phyloP scores from a whole-genome alignment of 2,113 vertebrate genomes.

The Carassius gibelio region DNA sequence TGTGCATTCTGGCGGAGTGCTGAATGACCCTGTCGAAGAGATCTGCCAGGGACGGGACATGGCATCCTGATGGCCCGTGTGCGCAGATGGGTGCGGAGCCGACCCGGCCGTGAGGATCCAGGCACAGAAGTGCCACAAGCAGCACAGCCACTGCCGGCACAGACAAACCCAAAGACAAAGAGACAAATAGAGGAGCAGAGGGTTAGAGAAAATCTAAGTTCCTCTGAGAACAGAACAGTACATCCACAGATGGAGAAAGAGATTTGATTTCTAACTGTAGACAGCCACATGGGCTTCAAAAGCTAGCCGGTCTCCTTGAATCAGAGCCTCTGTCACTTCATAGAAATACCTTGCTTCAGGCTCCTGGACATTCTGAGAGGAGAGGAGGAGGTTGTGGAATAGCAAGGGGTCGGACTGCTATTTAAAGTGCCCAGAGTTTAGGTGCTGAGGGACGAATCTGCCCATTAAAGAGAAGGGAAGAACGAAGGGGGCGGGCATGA shows the following conservation, averaged over 20 bases:
- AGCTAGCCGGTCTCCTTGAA: background rate
- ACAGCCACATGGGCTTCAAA: background rate
- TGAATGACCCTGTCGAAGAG: conserved; percentile 81
- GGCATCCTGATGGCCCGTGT: conserved; percentile 64
- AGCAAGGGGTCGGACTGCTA: conserved; percentile 4
- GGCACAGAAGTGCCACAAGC: conserved; percentile 61
- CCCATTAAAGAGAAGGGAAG: conserved; percentile 44
- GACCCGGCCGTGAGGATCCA: conserved; percentile 55
- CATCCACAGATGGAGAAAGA: background rate
- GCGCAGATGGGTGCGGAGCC: conserved; percentile 64
- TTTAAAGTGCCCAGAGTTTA: conserved; percentile 43
- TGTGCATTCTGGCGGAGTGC: conserved; percentile 78
- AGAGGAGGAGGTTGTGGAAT: conserved; percentile 19
- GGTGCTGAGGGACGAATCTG: conserved; percentile 47
- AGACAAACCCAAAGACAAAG: background rate
- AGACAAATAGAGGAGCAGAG: background rate
- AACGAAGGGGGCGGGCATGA: conserved; percentile 25
- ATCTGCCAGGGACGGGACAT: conserved; percentile 68
- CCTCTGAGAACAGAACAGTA: background rate
- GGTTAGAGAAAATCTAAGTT: background rate
- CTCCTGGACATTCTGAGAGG: conserved; percentile 62
- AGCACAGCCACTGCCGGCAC: conserved; percentile 52
- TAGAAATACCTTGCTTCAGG: conserved; percentile 65
- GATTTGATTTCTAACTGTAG: background rate
- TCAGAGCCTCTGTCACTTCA: background rate